Percentiles rank a stretch among this genome's conserved stretches.
Evolutionary conservation across 2,113 vertebrate species (phyloP).

Genomic region (Semicossyphus pulcher): DNA sequence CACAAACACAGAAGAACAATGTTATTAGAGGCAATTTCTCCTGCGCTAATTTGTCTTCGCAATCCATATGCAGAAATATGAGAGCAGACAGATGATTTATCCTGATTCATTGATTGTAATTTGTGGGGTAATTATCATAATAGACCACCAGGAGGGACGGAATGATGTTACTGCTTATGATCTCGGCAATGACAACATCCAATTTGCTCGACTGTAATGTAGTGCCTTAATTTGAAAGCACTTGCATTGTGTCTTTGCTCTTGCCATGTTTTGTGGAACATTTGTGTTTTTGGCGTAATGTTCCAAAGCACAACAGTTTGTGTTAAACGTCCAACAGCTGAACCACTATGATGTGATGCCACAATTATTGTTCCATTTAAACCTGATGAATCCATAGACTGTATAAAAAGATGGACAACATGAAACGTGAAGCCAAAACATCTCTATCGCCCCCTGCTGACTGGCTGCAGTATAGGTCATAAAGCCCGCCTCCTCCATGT

Average conservation of each 20-base stretch:
- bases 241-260: not conserved
- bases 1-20: slow-evolving; percentile 39
- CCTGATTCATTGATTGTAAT: slow-evolving; percentile 71
- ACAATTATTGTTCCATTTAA: slow-evolving; percentile 1
- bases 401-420: too few relatives aligned
- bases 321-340: slow-evolving; percentile 8
- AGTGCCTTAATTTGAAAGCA: not conserved
- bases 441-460: too few relatives aligned
- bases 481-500: too few relatives aligned
- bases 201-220: slow-evolving; percentile 18
- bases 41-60: slow-evolving; percentile 63
- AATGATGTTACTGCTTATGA: slow-evolving; percentile 38
- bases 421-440: too few relatives aligned
- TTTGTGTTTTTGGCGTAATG: not conserved
- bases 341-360: slow-evolving; percentile 10
- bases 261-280: not conserved
- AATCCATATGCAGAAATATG: slow-evolving; percentile 53
- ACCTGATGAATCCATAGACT: not conserved
- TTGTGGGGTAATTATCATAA: slow-evolving; percentile 70
- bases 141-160: slow-evolving; percentile 65
- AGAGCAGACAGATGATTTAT: slow-evolving; percentile 68
- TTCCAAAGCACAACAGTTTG: not conserved
- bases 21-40: slow-evolving; percentile 57
- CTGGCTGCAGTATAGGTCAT: too few relatives aligned
- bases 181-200: slow-evolving; percentile 46